A percentile compares a stretch with the other conserved stretches of the same genome.
Conservation (phyloP, 2,888 invertebrate genomes). For the Hartigia nigra region DNA sequence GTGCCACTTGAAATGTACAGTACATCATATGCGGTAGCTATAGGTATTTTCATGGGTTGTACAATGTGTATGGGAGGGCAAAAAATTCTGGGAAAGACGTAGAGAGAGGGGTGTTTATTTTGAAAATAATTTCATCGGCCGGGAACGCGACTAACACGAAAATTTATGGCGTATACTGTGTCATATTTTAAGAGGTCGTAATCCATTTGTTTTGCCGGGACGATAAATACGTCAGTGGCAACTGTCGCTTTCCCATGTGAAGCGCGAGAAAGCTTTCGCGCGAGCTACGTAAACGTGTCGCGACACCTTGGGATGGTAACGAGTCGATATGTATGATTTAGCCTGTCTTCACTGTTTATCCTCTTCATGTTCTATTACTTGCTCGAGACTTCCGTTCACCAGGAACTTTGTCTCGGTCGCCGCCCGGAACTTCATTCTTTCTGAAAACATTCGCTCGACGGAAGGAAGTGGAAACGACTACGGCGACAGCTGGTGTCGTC, state of each 20-base stretch:
- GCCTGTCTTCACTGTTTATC: background rate
- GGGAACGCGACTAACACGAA: background rate
- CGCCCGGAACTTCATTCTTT: no score
- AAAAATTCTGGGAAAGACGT: conserved; percentile 11
- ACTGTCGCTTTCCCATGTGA: background rate
- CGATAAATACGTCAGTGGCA: conserved; percentile 3
- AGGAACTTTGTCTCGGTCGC: background rate
- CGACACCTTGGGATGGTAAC: background rate
- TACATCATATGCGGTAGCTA: background rate
- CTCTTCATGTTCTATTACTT: background rate
- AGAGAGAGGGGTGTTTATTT: conserved; percentile 1
- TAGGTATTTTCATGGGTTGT: background rate
- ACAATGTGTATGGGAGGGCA: conserved; percentile 8
- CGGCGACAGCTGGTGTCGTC: background rate
- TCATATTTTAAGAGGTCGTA: conserved; percentile 5
- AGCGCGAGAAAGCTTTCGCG: background rate
- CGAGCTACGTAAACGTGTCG: background rate
- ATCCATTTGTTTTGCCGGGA: background rate
- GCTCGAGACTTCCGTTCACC: background rate
- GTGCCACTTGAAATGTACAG: background rate
- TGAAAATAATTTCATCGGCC: background rate
- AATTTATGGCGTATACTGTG: background rate
- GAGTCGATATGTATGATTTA: background rate
- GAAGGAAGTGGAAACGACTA: background rate
- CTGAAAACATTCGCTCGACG: background rate